Conservation (phyloP, 2,888 invertebrate genomes). For the Arctia plantaginis region DNA sequence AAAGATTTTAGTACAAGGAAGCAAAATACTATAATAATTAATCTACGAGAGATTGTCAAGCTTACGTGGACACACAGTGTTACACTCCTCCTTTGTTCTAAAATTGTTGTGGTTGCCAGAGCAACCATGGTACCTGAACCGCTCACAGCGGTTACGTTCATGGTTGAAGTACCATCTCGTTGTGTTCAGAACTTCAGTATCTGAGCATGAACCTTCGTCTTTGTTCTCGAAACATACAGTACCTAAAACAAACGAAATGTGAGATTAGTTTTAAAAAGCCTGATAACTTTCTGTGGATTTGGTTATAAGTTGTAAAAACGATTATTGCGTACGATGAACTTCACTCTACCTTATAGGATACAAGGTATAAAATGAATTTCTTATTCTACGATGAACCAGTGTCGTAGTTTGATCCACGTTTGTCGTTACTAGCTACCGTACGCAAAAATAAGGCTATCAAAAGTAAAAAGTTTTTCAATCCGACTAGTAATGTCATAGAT, state of each 20-base stretch:
- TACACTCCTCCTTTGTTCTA: slow-evolving; percentile 92
- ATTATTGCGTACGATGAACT: too few species aligned
- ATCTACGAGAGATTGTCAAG: neutral
- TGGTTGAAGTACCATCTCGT: slow-evolving; percentile 92
- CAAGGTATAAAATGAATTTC: too few species aligned
- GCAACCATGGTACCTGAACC: slow-evolving; percentile 90
- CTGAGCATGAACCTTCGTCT: slow-evolving; percentile 87
- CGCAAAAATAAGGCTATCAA: too few species aligned
- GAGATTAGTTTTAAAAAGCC: neutral
- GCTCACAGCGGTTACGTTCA: slow-evolving; percentile 91
- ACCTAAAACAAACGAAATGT: slow-evolving; percentile 73
- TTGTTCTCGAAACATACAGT: slow-evolving; percentile 93
- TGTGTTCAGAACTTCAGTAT: slow-evolving; percentile 69
- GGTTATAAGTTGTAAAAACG: too few species aligned
- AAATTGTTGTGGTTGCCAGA: slow-evolving; percentile 95
- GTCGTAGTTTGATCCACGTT: too few species aligned
- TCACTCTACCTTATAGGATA: too few species aligned
- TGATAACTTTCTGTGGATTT: neutral
- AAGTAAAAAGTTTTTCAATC: too few species aligned
- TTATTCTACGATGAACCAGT: too few species aligned
- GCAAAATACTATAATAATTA: neutral
- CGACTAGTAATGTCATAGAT: too few species aligned
- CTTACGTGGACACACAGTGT: slow-evolving; percentile 92
- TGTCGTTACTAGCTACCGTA: too few species aligned
- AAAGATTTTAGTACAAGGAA: neutral